phyloP scores from a whole-genome alignment of 2,113 vertebrate genomes.

The Rattus rattus region DNA sequence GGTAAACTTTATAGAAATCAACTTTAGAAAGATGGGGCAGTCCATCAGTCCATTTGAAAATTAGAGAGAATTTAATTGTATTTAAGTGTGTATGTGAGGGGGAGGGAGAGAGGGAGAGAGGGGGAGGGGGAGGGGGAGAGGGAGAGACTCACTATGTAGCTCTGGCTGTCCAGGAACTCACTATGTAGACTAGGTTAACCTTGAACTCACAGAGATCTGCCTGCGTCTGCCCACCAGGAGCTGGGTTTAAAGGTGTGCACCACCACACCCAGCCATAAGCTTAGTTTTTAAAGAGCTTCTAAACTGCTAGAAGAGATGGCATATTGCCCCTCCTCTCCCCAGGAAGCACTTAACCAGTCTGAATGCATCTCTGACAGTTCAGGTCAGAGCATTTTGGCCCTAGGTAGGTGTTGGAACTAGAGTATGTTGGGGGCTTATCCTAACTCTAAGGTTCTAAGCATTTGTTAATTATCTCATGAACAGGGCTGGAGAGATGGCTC shows the following conservation, averaged over 20 bases:
- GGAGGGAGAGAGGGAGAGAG: no score
- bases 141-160: no score
- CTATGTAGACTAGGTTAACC: not conserved
- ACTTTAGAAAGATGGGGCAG: slow-evolving; percentile 44
- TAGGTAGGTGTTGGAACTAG: not conserved
- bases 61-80: not conserved
- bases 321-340: not conserved
- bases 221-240: not conserved
- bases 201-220: not conserved
- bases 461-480: not conserved
- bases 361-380: not conserved
- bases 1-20: slow-evolving; percentile 41
- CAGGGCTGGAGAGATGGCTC: no score
- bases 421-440: not conserved
- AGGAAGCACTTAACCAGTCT: slow-evolving; percentile 2
- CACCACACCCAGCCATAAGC: not conserved
- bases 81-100: not conserved
- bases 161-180: not conserved
- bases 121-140: no score
- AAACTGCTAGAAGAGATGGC: not conserved
- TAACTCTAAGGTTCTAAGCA: not conserved
- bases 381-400: not conserved
- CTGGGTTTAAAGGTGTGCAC: not conserved
- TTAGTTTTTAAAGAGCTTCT: slow-evolving; percentile 51
- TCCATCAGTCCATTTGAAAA: slow-evolving; percentile 46